Conservation (phyloP, 2,113 vertebrate genomes). For the Cettia cetti region DNA sequence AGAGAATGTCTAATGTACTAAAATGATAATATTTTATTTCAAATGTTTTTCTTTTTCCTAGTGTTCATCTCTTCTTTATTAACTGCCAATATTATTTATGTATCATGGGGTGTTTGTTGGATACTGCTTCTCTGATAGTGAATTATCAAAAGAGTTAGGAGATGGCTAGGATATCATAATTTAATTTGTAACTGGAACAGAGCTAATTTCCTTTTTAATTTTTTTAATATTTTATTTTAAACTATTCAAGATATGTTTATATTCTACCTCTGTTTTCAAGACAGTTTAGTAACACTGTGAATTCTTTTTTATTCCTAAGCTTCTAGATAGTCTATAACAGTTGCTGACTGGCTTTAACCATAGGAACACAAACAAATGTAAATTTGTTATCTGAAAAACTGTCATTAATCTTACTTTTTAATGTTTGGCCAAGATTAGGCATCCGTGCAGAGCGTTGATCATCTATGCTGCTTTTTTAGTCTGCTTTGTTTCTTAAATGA, state of each 20-base stretch:
- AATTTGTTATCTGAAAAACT: not conserved
- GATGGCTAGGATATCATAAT: not conserved
- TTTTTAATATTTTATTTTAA: not conserved
- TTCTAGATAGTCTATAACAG: not conserved
- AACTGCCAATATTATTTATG: not conserved
- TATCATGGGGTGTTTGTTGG: not conserved
- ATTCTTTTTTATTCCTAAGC: not conserved
- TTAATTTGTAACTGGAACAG: not conserved
- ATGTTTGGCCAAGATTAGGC: not conserved
- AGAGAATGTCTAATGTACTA: not conserved
- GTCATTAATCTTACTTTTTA: not conserved
- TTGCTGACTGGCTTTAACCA: not conserved
- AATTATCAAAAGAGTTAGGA: not conserved
- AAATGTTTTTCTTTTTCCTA: not conserved
- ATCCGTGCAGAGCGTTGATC: not conserved
- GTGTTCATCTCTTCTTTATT: not conserved
- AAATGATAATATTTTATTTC: not conserved
- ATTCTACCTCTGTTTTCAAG: not conserved
- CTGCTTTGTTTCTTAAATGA: not conserved
- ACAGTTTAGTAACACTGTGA: not conserved
- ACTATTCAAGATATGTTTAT: not conserved
- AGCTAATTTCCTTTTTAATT: not conserved
- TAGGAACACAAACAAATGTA: not conserved
- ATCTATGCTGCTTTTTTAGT: not conserved
- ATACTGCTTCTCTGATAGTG: not conserved